Conservation (phyloP, 2,113 vertebrate genomes). For the Podarcis muralis region DNA sequence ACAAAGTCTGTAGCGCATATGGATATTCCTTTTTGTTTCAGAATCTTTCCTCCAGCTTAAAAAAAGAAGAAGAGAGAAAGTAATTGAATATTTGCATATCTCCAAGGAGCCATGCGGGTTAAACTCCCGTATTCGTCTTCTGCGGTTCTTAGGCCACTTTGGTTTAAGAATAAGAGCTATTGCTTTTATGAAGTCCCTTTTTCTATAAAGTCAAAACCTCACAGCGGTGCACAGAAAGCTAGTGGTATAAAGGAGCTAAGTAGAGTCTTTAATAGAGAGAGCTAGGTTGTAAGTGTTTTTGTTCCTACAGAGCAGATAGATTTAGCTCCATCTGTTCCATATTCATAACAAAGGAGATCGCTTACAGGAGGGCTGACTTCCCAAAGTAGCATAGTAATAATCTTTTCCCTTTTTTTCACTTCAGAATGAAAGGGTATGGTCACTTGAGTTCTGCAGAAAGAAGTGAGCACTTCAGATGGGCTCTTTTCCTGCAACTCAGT, state of each 20-base stretch:
- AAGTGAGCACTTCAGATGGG: constrained; percentile 57
- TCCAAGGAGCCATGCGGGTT: constrained; percentile 68
- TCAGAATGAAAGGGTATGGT: constrained; percentile 74
- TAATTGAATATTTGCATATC: constrained; percentile 82
- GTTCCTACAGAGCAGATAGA: constrained; percentile 83
- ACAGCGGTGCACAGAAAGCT: constrained; percentile 82
- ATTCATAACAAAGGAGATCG: constrained; percentile 88
- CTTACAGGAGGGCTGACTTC: constrained; percentile 79
- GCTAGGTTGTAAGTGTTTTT: constrained; percentile 83
- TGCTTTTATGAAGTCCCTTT: constrained; percentile 80
- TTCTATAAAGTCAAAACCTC: constrained; percentile 83
- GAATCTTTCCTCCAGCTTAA: constrained; percentile 27
- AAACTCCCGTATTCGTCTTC: constrained; percentile 75
- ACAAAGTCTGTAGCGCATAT: constrained; percentile 52
- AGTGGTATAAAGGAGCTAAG: constrained; percentile 80
- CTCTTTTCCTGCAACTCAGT: constrained; percentile 57
- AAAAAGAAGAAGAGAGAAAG: constrained; percentile 33
- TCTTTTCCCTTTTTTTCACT: constrained; percentile 70
- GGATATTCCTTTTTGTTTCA: constrained; percentile 36
- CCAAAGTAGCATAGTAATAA: constrained; percentile 77
- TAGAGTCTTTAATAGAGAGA: constrained; percentile 82
- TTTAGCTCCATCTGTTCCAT: constrained; percentile 87
- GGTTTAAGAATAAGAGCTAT: constrained; percentile 77
- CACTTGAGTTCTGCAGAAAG: constrained; percentile 70
- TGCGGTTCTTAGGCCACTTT: constrained; percentile 77